phyloP scores from a whole-genome alignment of 2,888 invertebrate genomes.

The Steinernema hermaphroditum region DNA sequence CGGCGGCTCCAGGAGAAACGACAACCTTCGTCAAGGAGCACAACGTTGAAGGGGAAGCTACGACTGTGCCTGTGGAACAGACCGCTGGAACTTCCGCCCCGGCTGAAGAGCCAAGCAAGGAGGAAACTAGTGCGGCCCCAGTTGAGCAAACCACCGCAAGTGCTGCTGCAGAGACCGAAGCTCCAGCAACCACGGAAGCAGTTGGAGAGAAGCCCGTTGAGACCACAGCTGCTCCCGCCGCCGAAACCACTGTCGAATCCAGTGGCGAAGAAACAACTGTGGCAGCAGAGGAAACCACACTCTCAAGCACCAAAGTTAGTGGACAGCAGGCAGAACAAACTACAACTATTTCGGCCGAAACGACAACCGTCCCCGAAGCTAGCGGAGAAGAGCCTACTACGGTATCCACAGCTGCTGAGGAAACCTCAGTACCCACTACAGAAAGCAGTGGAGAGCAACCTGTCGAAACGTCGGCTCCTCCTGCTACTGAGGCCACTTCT shows the following conservation, averaged over 20 bases:
- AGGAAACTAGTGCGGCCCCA: no score
- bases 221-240: conserved; percentile 31
- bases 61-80: not conserved
- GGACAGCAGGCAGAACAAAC: conserved; percentile 22
- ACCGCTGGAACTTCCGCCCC: not conserved
- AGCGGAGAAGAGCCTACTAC: not conserved
- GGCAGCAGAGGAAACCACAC: conserved; percentile 5
- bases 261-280: conserved; percentile 40
- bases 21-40: not conserved
- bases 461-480: no score
- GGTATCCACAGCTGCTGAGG: not conserved
- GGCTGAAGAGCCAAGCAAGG: no score
- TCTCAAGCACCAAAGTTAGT: conserved; percentile 32
- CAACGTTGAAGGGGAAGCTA: not conserved
- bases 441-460: no score
- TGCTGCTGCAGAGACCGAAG: not conserved
- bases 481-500: conserved; percentile 22
- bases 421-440: no score
- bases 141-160: no score
- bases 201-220: conserved; percentile 37
- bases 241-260: conserved; percentile 30
- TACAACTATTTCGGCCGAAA: conserved; percentile 32
- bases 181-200: conserved; percentile 9
- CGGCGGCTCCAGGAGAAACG: not conserved
- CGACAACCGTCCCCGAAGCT: not conserved